Percentiles rank a stretch among this genome's conserved stretches.
These are phyloP conservation scores for Rhegmatorhina hoffmannsi DNA, from an alignment of 2,113 vertebrate genomes.

Conservation along the genomic window DNA sequence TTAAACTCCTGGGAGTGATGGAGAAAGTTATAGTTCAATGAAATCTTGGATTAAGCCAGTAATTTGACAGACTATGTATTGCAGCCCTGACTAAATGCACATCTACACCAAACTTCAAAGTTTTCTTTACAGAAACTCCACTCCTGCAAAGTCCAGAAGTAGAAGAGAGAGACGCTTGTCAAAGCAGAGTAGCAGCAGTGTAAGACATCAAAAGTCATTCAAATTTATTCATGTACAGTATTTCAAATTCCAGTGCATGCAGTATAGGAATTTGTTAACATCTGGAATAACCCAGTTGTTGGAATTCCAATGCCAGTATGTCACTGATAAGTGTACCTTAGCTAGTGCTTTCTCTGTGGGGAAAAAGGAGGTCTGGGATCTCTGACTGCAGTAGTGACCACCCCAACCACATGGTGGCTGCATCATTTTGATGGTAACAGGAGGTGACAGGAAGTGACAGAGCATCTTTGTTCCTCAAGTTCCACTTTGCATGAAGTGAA, in stretches of 20 bases:
- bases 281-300: background rate
- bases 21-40: background rate
- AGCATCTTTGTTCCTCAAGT: background rate
- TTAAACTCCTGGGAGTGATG: background rate
- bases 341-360: background rate
- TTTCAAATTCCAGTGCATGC: background rate
- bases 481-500: background rate
- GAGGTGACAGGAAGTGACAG: background rate
- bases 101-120: background rate
- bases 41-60: background rate
- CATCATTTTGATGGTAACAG: background rate
- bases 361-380: background rate
- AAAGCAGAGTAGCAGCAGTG: background rate
- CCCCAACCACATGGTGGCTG: background rate
- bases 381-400: background rate
- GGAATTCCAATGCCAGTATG: background rate
- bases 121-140: background rate
- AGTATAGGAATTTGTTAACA: background rate
- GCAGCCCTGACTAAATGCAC: background rate
- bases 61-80: background rate
- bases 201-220: background rate
- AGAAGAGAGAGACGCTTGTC: background rate
- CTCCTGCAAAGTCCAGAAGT: background rate
- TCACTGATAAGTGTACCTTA: fast-evolving
- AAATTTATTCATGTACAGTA: background rate